Conservation (phyloP, 2,888 invertebrate genomes). For the Andrena marginata region DNA sequence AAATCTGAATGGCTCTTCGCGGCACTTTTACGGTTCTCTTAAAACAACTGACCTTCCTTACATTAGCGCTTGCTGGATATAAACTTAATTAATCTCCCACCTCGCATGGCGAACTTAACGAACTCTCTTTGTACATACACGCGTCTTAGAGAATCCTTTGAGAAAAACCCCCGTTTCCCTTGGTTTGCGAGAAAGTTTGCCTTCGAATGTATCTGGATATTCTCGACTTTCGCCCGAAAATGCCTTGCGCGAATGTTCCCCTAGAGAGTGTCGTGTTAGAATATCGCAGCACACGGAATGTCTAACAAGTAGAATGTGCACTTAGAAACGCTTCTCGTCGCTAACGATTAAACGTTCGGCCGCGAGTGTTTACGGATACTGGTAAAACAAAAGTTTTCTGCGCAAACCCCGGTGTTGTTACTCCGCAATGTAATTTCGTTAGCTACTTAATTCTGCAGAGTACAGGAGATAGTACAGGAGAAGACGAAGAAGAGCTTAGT, state of each 20-base stretch:
- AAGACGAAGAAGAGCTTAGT: slow-evolving; percentile 86
- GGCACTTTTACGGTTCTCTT: slow-evolving; percentile 26
- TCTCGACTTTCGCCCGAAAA: not conserved
- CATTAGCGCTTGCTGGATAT: slow-evolving; percentile 24
- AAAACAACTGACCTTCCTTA: slow-evolving; percentile 17
- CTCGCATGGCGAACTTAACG: slow-evolving; percentile 36
- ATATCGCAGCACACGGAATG: slow-evolving; percentile 33
- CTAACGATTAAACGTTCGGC: slow-evolving; percentile 9
- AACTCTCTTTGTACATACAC: not conserved
- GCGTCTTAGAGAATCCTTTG: not conserved
- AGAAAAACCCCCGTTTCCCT: not conserved
- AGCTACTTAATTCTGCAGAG: slow-evolving; percentile 84
- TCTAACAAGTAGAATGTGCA: slow-evolving; percentile 50
- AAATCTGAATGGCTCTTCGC: slow-evolving; percentile 39
- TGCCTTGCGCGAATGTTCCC: slow-evolving; percentile 35
- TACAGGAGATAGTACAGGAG: slow-evolving; percentile 87
- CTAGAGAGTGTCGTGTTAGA: slow-evolving; percentile 12
- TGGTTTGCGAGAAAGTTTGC: not conserved
- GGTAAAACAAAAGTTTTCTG: slow-evolving; percentile 55
- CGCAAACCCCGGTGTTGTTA: slow-evolving; percentile 35
- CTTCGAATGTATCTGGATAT: not conserved
- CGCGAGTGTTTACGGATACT: slow-evolving; percentile 59
- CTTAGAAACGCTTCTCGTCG: slow-evolving; percentile 34
- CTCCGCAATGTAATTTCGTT: slow-evolving; percentile 65
- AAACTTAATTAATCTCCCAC: slow-evolving; percentile 18